Percentiles rank a stretch among this genome's conserved stretches.
Conservation (phyloP, 2,797 vertebrate genomes). For the Vipera ursinii region DNA sequence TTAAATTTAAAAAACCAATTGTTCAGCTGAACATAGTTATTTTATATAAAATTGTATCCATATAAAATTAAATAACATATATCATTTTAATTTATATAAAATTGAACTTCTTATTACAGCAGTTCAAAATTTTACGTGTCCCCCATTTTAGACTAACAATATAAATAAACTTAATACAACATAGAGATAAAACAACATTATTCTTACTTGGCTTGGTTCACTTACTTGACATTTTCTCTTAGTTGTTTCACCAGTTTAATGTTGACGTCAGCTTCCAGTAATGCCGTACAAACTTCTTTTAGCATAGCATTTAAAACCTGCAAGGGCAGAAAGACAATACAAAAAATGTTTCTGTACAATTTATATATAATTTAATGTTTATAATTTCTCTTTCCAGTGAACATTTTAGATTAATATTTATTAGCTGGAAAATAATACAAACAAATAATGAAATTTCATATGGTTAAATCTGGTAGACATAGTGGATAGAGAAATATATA, state of each 20-base stretch:
- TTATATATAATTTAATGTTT: not conserved
- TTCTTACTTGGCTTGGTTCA: conserved; percentile 46
- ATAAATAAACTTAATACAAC: not conserved
- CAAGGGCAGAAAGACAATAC: conserved; percentile 22
- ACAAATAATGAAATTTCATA: not conserved
- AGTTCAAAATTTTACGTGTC: not conserved
- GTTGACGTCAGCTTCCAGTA: conserved; percentile 97
- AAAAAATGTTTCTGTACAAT: not conserved
- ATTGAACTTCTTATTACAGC: not conserved
- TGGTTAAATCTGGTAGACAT: not conserved
- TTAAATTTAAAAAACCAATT: not conserved
- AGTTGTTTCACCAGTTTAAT: conserved; percentile 97
- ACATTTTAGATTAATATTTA: not conserved
- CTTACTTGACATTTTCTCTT: conserved; percentile 98
- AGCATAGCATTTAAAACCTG: conserved; percentile 98
- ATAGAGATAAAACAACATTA: not conserved
- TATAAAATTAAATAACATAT: not conserved
- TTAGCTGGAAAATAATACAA: not conserved
- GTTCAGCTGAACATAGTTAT: not conserved
- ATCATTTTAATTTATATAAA: not conserved
- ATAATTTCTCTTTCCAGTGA: not conserved
- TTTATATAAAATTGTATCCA: not conserved
- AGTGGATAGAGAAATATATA: not conserved
- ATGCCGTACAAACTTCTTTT: conserved; percentile 95
- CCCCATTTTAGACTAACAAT: not conserved